phyloP scores from a whole-genome alignment of 1,140 invertebrate genomes.

The Megathymus violae region DNA sequence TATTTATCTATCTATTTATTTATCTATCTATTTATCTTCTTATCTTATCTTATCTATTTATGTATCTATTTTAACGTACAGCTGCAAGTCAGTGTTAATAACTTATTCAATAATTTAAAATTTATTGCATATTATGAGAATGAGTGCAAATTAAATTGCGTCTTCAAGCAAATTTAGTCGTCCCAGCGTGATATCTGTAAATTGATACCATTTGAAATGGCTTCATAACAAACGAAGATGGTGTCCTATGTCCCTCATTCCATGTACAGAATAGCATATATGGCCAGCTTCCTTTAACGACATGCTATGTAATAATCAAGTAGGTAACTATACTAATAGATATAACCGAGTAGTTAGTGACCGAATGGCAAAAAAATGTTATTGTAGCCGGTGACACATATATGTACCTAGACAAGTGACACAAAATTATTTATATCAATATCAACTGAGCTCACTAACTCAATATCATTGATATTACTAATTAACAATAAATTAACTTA shows the following conservation, averaged over 20 bases:
- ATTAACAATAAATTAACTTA: too few relatives aligned
- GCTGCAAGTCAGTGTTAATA: neutral
- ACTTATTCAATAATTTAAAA: conserved; percentile 2
- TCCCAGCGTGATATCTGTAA: conserved; percentile 47
- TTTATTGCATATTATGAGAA: conserved; percentile 7
- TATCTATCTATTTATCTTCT: too few relatives aligned
- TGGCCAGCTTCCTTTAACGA: conserved; percentile 22
- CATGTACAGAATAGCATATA: conserved; percentile 30
- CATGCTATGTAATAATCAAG: neutral
- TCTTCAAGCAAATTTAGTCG: conserved; percentile 57
- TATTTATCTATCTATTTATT: too few relatives aligned
- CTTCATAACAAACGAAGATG: conserved; percentile 51
- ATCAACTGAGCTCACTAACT: too few relatives aligned
- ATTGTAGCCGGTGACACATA: neutral
- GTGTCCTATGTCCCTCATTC: conserved; percentile 35
- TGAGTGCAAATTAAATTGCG: conserved; percentile 44
- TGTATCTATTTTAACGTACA: too few relatives aligned
- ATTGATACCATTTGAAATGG: conserved; percentile 60
- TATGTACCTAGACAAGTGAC: too few relatives aligned
- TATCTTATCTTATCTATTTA: too few relatives aligned
- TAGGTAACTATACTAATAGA: conserved; percentile 15
- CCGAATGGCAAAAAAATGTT: neutral
- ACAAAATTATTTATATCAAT: too few relatives aligned
- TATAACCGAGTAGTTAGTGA: neutral
- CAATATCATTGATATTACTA: too few relatives aligned